Evolutionary conservation across 2,113 vertebrate genomes (phyloP).

Genomic region (Misgurnus anguillicaudatus): DNA sequence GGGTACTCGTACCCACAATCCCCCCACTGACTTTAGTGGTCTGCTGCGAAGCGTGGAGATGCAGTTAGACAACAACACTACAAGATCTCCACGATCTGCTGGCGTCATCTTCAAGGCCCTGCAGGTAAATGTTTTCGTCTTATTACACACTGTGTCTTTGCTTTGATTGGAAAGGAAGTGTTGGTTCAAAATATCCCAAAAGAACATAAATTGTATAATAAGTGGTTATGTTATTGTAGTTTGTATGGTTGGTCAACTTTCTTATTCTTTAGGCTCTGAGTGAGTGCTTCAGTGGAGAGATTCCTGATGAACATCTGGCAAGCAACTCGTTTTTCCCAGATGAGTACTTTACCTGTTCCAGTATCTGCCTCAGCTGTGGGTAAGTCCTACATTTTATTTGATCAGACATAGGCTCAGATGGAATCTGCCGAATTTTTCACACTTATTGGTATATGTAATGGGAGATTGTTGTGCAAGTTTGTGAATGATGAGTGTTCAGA

Average conservation of each 20-base stretch:
- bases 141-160: not conserved
- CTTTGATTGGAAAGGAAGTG: not conserved
- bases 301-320: slow-evolving; percentile 89
- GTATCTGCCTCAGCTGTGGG: slow-evolving; percentile 96
- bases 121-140: slow-evolving; percentile 75
- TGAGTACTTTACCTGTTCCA: slow-evolving; percentile 97
- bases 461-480: too few species aligned
- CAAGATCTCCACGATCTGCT: slow-evolving; percentile 90
- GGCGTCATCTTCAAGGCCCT: slow-evolving; percentile 94
- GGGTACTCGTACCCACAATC: slow-evolving; percentile 95
- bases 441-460: too few species aligned
- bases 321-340: slow-evolving; percentile 98
- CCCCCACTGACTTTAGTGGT: slow-evolving; percentile 95
- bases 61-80: slow-evolving; percentile 94
- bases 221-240: not conserved
- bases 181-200: not conserved
- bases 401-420: too few species aligned
- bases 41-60: slow-evolving; percentile 88
- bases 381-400: slow-evolving; percentile 67
- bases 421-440: too few species aligned
- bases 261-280: slow-evolving; percentile 83
- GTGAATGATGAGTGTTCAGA: too few species aligned
- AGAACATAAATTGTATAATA: not conserved
- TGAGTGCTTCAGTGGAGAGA: slow-evolving; percentile 94
- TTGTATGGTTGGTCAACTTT: not conserved